These are phyloP conservation scores for Denticeps clupeoides DNA, from an alignment of 2,797 vertebrate genomes.

Conservation along the genomic window DNA sequence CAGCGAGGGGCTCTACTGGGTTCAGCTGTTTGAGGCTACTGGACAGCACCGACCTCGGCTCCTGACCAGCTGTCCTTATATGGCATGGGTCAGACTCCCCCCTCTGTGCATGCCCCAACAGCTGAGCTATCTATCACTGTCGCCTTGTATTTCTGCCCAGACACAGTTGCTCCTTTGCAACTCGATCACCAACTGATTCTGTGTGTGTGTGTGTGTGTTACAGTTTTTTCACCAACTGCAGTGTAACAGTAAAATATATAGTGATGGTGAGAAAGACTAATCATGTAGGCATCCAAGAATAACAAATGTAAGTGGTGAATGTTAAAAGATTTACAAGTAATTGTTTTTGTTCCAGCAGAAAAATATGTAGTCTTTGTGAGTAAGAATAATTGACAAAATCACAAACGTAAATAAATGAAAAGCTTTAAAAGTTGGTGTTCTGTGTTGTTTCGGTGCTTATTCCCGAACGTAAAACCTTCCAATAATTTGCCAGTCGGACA, in stretches of 20 bases:
- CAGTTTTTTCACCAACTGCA: not conserved
- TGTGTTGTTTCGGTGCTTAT: no score
- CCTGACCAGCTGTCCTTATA: slow-evolving; percentile 35
- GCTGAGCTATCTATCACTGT: slow-evolving; percentile 45
- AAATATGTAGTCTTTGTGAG: no score
- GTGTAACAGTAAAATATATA: no score
- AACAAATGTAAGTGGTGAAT: no score
- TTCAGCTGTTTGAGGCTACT: slow-evolving; percentile 8
- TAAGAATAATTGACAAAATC: no score
- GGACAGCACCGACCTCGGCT: slow-evolving; percentile 7
- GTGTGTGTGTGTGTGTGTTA: not conserved
- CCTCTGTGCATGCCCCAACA: slow-evolving; percentile 30
- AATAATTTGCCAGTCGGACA: no score
- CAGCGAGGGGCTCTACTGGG: not conserved
- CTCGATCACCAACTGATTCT: slow-evolving; percentile 5
- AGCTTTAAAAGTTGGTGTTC: no score
- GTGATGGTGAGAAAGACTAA: no score
- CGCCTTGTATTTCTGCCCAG: slow-evolving; percentile 40
- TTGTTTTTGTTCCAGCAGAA: not conserved
- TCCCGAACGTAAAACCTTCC: no score
- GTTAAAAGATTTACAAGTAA: not conserved
- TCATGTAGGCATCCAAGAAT: no score
- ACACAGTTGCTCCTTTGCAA: slow-evolving; percentile 17
- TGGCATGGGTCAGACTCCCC: slow-evolving; percentile 25
- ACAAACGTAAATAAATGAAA: no score